Base-by-base conservation (phyloP, 2,888 invertebrate genomes). In the Papilio demoleus region DNA sequence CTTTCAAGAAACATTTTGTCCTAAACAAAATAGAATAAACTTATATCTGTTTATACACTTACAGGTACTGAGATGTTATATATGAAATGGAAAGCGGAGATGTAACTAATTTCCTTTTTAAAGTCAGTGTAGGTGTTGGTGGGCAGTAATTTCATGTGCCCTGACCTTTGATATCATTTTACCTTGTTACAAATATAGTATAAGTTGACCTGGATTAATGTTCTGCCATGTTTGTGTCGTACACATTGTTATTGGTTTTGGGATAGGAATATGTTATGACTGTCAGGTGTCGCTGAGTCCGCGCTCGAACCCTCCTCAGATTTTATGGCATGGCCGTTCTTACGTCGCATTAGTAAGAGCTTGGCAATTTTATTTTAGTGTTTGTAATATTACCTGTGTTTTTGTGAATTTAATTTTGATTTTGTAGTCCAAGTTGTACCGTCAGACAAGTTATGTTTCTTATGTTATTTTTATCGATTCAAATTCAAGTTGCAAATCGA, bases 211-310 rank as follows among this genome's bases (percentile, higher is more conserved):
- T 24, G 50, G 50, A 53, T 53, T 53, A 53, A 53, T n/a, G 50
- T 27, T 53, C 27, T 6, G 27, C 27, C 50, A 53, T 53, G 27
- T 27, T 53, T 27, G 24, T 53, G 50, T 53, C 50, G 11, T 27
- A 24, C 8, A 27, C 27, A 14, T 27, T 53, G 50, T 24, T 53
- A 53, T 53, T 53, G 27, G 50, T 53, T 53, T 53, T 53, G n/a
- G 14, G 27, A 53, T 53, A 53, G n/a, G 50, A 53, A 53, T 53
- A 27, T 53, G 50, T 53, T 53, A 53, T 27, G 50, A 53, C 50
- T 53, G 50, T 53, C 50, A 53, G 50, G 50, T 53, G 50, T 53
- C 50, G 50, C 50, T 53, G 50, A 53, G 27, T 53, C 50, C 50
- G 50, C 47, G 47, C 27, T 53, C n/a, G 50, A 27, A 53, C 50